These are phyloP conservation scores for Aplocera efformata DNA, from an alignment of 2,888 invertebrate genomes.

Conservation along the genomic window DNA sequence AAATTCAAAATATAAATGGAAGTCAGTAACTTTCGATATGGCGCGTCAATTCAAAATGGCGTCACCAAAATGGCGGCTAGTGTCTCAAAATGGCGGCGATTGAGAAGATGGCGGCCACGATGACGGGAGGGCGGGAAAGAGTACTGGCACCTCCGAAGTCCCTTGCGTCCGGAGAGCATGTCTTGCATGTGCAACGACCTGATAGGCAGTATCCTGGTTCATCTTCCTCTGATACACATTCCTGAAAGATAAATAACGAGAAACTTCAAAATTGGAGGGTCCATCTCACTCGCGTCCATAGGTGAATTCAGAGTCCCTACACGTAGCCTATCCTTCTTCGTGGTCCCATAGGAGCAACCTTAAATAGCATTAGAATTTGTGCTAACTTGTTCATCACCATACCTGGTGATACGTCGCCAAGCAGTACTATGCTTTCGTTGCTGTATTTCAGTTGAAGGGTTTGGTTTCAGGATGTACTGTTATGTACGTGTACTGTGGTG, in stretches of 20 bases:
- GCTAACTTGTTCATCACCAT: too few species aligned
- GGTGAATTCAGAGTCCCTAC: too few species aligned
- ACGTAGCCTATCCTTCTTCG: too few species aligned
- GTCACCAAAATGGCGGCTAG: slow-evolving; percentile 33
- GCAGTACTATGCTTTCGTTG: too few species aligned
- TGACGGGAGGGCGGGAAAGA: slow-evolving; percentile 37
- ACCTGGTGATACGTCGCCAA: too few species aligned
- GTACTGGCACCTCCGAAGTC: slow-evolving; percentile 61
- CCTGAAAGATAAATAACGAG: slow-evolving; percentile 43
- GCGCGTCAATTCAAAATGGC: slow-evolving; percentile 11
- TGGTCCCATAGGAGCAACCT: too few species aligned
- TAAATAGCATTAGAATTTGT: too few species aligned
- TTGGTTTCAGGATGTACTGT: too few species aligned
- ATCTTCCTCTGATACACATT: slow-evolving; percentile 71
- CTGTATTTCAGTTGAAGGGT: too few species aligned
- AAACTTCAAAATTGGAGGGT: too few species aligned
- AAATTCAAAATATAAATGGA: not conserved
- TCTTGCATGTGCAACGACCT: slow-evolving; percentile 71
- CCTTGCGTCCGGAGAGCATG: slow-evolving; percentile 61
- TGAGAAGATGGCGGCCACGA: slow-evolving; percentile 45
- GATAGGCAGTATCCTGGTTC: slow-evolving; percentile 68
- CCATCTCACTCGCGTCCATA: too few species aligned
- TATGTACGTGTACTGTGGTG: too few species aligned
- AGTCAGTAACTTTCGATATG: slow-evolving; percentile 3
- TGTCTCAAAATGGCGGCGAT: slow-evolving; percentile 52